Evolutionary conservation across 2,113 vertebrate genomes (phyloP), one percentile per base, ranked within the genome.

Genomic region (Sinocyclocheilus anshuiensis): DNA sequence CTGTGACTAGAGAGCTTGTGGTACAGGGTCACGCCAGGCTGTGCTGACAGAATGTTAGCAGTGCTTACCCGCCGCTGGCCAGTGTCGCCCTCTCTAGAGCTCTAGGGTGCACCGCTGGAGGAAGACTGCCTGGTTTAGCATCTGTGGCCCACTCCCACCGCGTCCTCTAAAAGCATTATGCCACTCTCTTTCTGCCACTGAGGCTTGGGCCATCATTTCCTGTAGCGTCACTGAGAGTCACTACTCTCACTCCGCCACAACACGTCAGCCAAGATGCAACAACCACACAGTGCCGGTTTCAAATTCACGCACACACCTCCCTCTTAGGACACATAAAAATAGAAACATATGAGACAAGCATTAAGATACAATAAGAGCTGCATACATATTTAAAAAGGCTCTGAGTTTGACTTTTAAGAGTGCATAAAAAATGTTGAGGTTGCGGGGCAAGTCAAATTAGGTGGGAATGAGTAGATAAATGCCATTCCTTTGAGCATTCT

Each of bases 21-120:
- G 67, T 77, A 67, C 24, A 8, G 79, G 75, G 83, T 87, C 76
- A 87, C 8, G 24, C 76, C 18, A 36, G 50, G 42, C 76, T 77
- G 36, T 39, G 81, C 84, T 90, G 89, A 86, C 87, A 90, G 48
- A 84, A 80, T 67, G 50, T 90, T 90, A 88, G 78, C 50, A 74
- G 78, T 87, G 83, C 83, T 88, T 88, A 84, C 24, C 24, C 1
- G 57, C 89, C 65, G 9, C 63, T 39, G 79, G 87, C 83, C 83
- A 85, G 26, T 55, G 77, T 79, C 59, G 36, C 61, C 85, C 61
- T 84, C 74, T 39, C 59, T 67, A 61, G 65, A 85, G 29, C 48
- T 74, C 63, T 39, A 85, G n/a, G 75, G 59, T 26, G n/a, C 67
- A 71, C 53, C 65, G 39, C 77, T 72, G 55, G 26, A 74, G 53